Base-by-base conservation (phyloP, 2,113 vertebrate species). In the Corapipo altera region DNA sequence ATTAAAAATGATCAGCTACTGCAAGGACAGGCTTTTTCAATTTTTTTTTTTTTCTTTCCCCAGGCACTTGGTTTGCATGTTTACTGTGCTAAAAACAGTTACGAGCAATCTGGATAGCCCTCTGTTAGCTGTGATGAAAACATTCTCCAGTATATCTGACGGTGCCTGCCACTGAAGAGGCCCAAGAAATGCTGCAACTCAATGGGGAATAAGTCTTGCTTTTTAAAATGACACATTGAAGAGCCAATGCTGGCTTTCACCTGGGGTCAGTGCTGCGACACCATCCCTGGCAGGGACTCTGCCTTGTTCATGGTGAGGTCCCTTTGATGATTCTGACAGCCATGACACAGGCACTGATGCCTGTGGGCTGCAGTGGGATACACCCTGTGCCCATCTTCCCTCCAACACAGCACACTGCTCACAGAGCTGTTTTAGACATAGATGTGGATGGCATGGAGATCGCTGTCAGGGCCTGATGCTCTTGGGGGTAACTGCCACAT, bases 31-130 rank as follows among this genome's bases (percentile, higher is more conserved):
- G 65, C 52, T 85, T 93, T 84, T 94, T 49, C 1, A 41, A 41
- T 52, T 73, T 30, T 37, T 86, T 52, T 52, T 62, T 71, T 65
- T 54, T 23, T 3, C 15, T 94, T 81, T 83, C 61, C 62, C 57
- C 57, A 87, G 91, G 91, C 96, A 89, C 80, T 96, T 86, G 86
- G 88, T 96, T 96, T 96, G 74, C 76, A 87, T 97, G 93, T 97
- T 97, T 97, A 97, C 96, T 94, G 91, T 95, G 96, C 96, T 97
- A 96, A 96, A 96, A 96, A 96, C 96, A 96, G 96, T 95, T 97
- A 91, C 73, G 19, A 94, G 96, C 96, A 96, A 96, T 96, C 93
- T 97, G 95, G 94, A 92, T 94, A 93, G 95, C 95, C 95, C 96
- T 97, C 96, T 96, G 95, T 95, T 96, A 96, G 89, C 95, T 96